These are phyloP conservation scores for Sebastes wilsoni DNA, from an alignment of 2,797 vertebrate genomes.

Conservation along the genomic window DNA sequence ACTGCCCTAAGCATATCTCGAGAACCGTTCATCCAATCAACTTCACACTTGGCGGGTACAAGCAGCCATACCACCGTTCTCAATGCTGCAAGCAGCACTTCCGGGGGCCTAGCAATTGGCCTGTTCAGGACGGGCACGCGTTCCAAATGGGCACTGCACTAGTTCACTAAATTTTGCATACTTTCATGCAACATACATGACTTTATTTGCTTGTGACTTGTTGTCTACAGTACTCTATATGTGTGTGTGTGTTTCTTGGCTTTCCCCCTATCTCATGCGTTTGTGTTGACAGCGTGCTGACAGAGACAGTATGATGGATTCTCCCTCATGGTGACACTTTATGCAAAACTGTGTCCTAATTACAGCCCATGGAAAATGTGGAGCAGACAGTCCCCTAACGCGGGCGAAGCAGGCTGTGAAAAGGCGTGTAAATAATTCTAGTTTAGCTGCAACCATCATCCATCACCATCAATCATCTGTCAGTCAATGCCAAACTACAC, in stretches of 20 bases:
- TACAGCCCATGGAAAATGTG: conserved; percentile 33
- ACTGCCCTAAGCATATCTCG: too few species aligned
- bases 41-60: too few species aligned
- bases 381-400: conserved; percentile 39
- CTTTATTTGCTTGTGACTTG: neutral
- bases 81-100: too few species aligned
- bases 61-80: too few species aligned
- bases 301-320: conserved; percentile 50
- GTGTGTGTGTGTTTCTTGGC: neutral
- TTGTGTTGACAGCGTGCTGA: conserved; percentile 50
- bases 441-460: conserved; percentile 26
- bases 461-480: conserved; percentile 26
- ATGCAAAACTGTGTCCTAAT: conserved; percentile 60
- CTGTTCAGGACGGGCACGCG: fast-evolving
- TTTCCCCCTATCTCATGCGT: neutral
- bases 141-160: too few species aligned
- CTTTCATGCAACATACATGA: neutral
- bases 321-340: conserved; percentile 53
- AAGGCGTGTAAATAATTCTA: conserved; percentile 31
- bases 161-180: neutral
- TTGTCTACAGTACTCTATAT: neutral
- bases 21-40: too few species aligned
- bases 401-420: conserved; percentile 8
- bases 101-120: too few species aligned
- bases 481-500: conserved; percentile 10